Conservation (phyloP, 2,797 vertebrate genomes). For the Echeneis naucrates region DNA sequence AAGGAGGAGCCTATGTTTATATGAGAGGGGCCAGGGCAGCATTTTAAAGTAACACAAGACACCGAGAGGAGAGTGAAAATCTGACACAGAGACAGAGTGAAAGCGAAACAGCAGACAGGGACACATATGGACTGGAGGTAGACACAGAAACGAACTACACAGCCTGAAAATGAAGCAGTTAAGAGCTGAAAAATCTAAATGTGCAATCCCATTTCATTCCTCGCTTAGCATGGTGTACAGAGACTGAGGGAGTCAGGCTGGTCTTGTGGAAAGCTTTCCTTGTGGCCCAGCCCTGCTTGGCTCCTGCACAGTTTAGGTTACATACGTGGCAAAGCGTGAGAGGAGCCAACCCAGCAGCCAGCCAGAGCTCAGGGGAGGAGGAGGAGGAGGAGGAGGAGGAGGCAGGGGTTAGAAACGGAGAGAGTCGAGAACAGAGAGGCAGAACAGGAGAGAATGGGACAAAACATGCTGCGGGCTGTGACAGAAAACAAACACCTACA, state of each 20-base stretch:
- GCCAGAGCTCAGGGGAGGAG: constrained; percentile 18
- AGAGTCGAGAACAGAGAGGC: constrained; percentile 38
- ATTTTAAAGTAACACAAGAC: constrained; percentile 64
- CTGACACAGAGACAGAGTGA: constrained; percentile 29
- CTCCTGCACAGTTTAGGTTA: constrained; percentile 69
- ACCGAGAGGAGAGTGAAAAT: constrained; percentile 47
- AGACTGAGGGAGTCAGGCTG: constrained; percentile 39
- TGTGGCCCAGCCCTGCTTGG: constrained; percentile 47
- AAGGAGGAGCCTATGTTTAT: constrained; percentile 75
- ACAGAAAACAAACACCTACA: constrained; percentile 67
- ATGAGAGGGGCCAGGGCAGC: constrained; percentile 45
- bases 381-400: constrained; percentile 7
- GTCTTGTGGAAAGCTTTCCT: constrained; percentile 60
- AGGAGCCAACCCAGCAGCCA: constrained; percentile 50
- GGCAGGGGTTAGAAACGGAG: constrained; percentile 43
- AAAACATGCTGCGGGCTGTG: constrained; percentile 60
- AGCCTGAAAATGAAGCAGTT: constrained; percentile 5
- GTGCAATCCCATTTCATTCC: constrained; percentile 38
- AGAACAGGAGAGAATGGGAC: constrained; percentile 54
- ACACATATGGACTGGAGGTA: constrained; percentile 6
- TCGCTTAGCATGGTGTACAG: constrained; percentile 40
- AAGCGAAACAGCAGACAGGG: constrained; percentile 24
- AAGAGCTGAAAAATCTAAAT: constrained; percentile 32
- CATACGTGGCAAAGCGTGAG: constrained; percentile 67
- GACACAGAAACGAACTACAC: constrained; percentile 1